Conservation (phyloP, 1,140 invertebrate genomes). For the Drosophila simulans region DNA sequence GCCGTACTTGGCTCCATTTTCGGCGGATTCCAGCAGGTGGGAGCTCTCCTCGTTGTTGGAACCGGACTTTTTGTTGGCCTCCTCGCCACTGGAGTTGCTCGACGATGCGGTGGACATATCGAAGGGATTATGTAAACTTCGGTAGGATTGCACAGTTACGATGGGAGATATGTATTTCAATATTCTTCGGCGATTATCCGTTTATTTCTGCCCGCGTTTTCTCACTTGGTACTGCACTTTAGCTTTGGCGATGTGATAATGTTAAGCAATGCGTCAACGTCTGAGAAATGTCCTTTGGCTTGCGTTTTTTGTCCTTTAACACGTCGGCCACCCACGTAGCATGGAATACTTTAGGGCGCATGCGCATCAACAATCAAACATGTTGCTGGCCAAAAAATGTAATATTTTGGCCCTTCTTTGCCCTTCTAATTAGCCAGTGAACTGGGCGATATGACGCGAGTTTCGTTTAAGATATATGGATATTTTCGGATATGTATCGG, state of each 20-base stretch:
- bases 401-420: neutral
- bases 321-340: slow-evolving; percentile 69
- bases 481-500: slow-evolving; percentile 33
- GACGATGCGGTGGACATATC: slow-evolving; percentile 73
- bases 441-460: slow-evolving; percentile 19
- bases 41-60: slow-evolving; percentile 76
- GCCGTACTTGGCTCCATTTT: slow-evolving; percentile 78
- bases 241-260: slow-evolving; percentile 16
- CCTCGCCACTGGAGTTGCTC: slow-evolving; percentile 64
- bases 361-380: slow-evolving; percentile 65
- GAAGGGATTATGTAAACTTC: slow-evolving; percentile 52
- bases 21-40: slow-evolving; percentile 76
- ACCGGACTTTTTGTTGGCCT: slow-evolving; percentile 51
- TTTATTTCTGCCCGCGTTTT: slow-evolving; percentile 2
- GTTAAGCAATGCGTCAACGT: slow-evolving; percentile 59
- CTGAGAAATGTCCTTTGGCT: slow-evolving; percentile 63
- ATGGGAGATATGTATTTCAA: slow-evolving; percentile 62
- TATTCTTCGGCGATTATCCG: slow-evolving; percentile 14
- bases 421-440: slow-evolving; percentile 6
- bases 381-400: slow-evolving; percentile 64
- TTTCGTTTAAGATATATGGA: slow-evolving; percentile 10
- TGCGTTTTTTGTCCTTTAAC: slow-evolving; percentile 66
- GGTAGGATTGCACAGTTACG: slow-evolving; percentile 34
- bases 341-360: slow-evolving; percentile 68
- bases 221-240: slow-evolving; percentile 20